Conservation (phyloP, 2,113 vertebrate species). For the Trachemys scripta region DNA sequence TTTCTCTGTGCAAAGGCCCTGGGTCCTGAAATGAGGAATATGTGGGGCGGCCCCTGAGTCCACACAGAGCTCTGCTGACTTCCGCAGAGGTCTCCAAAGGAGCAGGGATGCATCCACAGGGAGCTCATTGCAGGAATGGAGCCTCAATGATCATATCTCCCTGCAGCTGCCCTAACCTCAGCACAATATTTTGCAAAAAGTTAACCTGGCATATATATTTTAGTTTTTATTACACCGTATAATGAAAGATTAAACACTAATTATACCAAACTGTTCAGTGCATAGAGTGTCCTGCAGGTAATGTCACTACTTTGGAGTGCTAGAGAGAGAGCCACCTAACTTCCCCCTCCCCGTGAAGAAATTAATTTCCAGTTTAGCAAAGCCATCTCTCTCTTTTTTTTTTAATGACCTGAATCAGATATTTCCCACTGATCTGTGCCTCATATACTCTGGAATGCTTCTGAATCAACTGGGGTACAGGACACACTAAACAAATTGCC, state of each 20-base stretch:
- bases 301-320: not conserved
- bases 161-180: not conserved
- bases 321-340: not conserved
- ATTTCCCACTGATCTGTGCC: not conserved
- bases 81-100: not conserved
- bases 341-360: not conserved
- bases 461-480: not conserved
- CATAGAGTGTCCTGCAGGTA: not conserved
- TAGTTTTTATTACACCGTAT: not conserved
- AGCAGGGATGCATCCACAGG: too few species aligned
- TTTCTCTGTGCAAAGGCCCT: not conserved
- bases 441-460: not conserved
- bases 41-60: not conserved
- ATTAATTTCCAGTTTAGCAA: not conserved
- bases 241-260: constrained; percentile 26
- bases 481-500: not conserved
- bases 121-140: not conserved
- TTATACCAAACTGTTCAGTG: not conserved
- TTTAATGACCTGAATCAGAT: not conserved
- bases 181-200: not conserved
- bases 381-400: not conserved
- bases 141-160: rapidly evolving
- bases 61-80: not conserved
- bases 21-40: not conserved
- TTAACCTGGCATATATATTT: not conserved